Evolutionary conservation across 2,113 vertebrate genomes (phyloP), one percentile per base, ranked within the genome.

Genomic region (Lynx canadensis): DNA sequence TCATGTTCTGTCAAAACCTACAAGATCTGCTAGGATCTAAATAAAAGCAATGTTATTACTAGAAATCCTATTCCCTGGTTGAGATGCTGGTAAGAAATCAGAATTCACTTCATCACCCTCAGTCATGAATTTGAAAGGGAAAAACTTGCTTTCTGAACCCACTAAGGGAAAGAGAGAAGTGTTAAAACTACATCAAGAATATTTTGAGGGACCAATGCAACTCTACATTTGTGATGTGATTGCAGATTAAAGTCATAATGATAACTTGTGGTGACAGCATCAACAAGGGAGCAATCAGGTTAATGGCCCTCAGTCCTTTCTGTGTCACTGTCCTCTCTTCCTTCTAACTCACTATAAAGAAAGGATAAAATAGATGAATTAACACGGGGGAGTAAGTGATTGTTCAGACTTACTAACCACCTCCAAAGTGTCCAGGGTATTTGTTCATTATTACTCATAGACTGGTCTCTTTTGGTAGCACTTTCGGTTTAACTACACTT

Each of bases 11-110:
- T 16, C 4, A 33, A 83, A 91, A 95, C 80, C 55, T 50, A 66
- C 5, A 91, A 95, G 52, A 91, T 80, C 50, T 80, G 18, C 88
- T 73, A 38, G 25, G 83, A 68, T 88, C 91, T 87, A 86, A 82
- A 27, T 50, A 89, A 69, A 74, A 69, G 25, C 65, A 48, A 69
- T 33, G 11, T 2, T 2, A 4, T 31, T 80, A 19, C 41, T 93
- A 76, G 69, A 88, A 93, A 79, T 84, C 65, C 68, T 69, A 80
- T 80, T 68, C 36, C 85, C 71, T 48, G 41, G 50, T 14, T 79
- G 38, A 74, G 69, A 83, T 66, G 45, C 66, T 87, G 12, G 81
- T 78, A 27, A 95, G 16, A 31, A 52, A 91, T 88, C 18, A 33
- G 60, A 94, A 63, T 69, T 41, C 27, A 81, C 21, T 60, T 89